Percentiles rank a stretch among this genome's conserved stretches.
These are phyloP conservation scores for Ceuthmochares aereus DNA, from an alignment of 2,113 vertebrate genomes.

Conservation along the genomic window DNA sequence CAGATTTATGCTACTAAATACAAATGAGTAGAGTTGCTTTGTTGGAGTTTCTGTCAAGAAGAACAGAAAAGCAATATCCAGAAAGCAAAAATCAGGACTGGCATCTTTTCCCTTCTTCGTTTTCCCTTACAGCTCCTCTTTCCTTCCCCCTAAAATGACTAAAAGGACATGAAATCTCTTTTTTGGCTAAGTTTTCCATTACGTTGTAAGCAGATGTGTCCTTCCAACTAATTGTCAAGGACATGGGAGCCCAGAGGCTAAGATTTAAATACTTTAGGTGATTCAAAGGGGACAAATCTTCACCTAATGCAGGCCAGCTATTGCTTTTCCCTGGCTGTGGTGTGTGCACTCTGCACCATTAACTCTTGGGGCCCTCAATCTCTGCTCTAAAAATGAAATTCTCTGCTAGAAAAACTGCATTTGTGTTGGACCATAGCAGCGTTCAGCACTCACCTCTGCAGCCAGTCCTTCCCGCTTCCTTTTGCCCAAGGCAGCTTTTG, in stretches of 20 bases:
- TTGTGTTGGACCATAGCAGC: neutral
- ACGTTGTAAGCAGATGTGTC: neutral
- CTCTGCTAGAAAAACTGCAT: neutral
- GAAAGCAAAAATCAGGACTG: neutral
- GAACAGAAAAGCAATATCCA: neutral
- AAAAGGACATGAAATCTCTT: neutral
- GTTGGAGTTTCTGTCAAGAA: neutral
- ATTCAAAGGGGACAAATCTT: neutral
- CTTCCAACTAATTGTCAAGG: constrained; percentile 51
- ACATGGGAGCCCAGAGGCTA: neutral
- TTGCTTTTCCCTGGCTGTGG: neutral
- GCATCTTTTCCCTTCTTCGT: neutral
- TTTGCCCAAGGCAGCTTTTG: neutral
- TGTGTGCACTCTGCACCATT: neutral
- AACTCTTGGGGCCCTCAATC: neutral
- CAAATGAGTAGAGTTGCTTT: neutral
- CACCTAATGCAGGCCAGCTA: neutral
- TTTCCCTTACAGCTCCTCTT: neutral
- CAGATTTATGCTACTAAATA: neutral
- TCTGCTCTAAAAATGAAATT: neutral
- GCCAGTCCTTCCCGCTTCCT: neutral
- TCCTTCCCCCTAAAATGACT: neutral
- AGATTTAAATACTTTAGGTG: neutral
- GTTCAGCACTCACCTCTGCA: neutral
- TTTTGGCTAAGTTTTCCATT: constrained; percentile 35